Base-by-base conservation (phyloP, 2,797 vertebrate species). In the Gambelia wislizenii region DNA sequence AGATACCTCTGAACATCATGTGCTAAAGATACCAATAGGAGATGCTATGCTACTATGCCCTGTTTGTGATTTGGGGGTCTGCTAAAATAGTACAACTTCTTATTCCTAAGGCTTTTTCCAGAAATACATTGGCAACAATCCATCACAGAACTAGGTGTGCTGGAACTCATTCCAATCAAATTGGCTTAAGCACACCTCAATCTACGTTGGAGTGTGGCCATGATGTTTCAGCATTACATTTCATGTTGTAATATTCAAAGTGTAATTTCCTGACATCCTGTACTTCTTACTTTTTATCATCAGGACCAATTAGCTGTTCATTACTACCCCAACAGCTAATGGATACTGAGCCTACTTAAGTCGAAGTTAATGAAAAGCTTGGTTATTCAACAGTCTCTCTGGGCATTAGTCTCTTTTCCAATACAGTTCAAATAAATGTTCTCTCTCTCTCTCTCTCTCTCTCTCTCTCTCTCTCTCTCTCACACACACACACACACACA, bases 361-460 rank as follows among this genome's bases (percentile, higher is more conserved):
- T 84, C 47, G 16, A 59, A 80, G 88, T 85, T 89, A 74, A 74
- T 72, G 76, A 85, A 85, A 89, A 89, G 33, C 20, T 72, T 79
- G 30, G 39, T 79, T 79, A 59, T 85, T 85, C 52, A 79, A 36
- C 64, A 79, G 39, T 33, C 33, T 79, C 52, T 85, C 49, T n/a
- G 64, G 33, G n/a, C 36, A 70, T 14, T 72, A 27, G 25, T 6
- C 8, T 69, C 14, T 33, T 49, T n/a, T 84, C 44, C 0, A 69
- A 2, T 52, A 42, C n/a, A 36, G 36, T 75, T 49, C 42, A 27
- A 36, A 36, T 75, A 49, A 88, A 49, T 9, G 20, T 18, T 22
- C 20, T 16, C 56, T 59, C 56, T 13, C 56, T 59, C 16, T 3
- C 14, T 59, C 56, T 22, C 20, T 22, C 64, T 14, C 67, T 30